phyloP scores from a whole-genome alignment of 2,113 vertebrate species.

The Oceanodroma tethys region DNA sequence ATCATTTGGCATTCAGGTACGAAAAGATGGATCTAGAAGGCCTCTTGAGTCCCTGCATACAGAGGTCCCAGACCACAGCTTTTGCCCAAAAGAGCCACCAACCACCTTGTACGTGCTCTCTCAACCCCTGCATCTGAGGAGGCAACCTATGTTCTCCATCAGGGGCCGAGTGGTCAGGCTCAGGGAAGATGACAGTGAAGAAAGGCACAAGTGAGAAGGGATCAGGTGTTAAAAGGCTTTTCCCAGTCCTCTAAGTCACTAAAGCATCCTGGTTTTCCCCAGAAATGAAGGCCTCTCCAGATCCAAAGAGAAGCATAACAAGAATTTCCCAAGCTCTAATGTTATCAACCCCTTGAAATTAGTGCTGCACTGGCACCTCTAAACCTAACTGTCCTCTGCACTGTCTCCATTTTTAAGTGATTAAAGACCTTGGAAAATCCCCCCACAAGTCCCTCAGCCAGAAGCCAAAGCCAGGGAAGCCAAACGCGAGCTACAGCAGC shows the following conservation, averaged over 20 bases:
- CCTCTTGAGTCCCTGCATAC: not conserved
- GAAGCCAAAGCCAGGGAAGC: not conserved
- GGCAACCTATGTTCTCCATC: not conserved
- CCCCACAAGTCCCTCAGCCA: not conserved
- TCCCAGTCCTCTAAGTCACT: not conserved
- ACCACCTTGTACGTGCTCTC: not conserved
- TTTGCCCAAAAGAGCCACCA: not conserved
- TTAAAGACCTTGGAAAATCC: not conserved
- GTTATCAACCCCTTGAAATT: not conserved
- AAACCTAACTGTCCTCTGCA: not conserved
- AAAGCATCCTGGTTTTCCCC: not conserved
- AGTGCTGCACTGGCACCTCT: not conserved
- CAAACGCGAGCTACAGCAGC: rapidly evolving
- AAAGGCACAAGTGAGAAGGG: not conserved
- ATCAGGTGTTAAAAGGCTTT: not conserved
- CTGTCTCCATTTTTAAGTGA: not conserved
- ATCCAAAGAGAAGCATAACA: not conserved
- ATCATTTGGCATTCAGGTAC: not conserved
- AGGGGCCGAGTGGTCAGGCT: not conserved
- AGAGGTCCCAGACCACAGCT: not conserved
- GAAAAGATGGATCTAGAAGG: not conserved
- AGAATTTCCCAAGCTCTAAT: not conserved
- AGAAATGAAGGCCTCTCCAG: not conserved
- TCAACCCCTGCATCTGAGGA: not conserved
- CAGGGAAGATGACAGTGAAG: not conserved